phyloP scores from a whole-genome alignment of 2,113 vertebrate genomes.

The Sterrhoptilus dennistouni region DNA sequence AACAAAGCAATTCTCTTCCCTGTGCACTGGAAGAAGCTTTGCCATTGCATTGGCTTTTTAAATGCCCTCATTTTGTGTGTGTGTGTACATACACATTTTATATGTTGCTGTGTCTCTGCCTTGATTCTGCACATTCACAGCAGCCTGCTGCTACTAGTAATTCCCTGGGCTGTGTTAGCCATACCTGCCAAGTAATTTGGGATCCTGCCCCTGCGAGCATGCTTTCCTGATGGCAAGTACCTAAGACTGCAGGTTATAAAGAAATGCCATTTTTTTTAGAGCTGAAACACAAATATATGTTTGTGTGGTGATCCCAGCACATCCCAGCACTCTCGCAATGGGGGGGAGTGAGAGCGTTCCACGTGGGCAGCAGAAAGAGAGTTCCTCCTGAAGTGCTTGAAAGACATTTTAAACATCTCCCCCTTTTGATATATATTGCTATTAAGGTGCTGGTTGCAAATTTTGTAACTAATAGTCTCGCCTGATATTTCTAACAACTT shows the following conservation, averaged over 20 bases:
- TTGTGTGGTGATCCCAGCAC: neutral
- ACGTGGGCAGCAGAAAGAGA: neutral
- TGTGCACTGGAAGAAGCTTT: neutral
- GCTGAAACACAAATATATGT: neutral
- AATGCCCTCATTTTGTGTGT: neutral
- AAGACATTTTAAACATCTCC: neutral
- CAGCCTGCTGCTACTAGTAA: neutral
- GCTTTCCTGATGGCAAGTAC: neutral
- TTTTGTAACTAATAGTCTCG: neutral
- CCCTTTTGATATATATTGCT: neutral
- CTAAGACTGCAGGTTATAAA: neutral
- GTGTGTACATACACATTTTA: neutral
- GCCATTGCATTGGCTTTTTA: neutral
- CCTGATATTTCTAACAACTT: neutral
- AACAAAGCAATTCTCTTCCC: conserved; percentile 12
- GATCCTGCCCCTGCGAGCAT: neutral
- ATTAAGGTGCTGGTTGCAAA: neutral
- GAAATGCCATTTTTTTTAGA: neutral
- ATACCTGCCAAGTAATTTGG: neutral
- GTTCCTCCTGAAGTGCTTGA: neutral
- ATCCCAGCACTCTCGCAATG: rapidly evolving
- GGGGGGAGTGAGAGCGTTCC: neutral
- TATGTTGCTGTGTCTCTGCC: neutral
- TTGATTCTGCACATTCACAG: neutral
- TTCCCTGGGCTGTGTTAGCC: conserved; percentile 1